Evolutionary conservation across 2,113 vertebrate genomes (phyloP), one percentile per base, ranked within the genome.

Genomic region (Otolemur garnettii): DNA sequence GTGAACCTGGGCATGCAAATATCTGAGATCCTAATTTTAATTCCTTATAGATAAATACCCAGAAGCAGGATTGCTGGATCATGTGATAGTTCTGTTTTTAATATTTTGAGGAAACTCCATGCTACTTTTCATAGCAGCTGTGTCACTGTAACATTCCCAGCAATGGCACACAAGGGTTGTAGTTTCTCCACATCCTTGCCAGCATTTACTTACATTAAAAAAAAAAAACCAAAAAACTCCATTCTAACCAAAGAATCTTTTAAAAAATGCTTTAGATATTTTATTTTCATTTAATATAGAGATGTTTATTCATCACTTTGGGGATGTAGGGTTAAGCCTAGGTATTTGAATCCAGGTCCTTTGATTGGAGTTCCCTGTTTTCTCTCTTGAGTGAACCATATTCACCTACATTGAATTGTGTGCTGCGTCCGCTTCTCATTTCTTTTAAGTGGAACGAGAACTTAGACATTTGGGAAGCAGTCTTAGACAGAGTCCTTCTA

Each of bases 401-500:
- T 1, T 55, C 42, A 28, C 28, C 35, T 60, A 7, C 4, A 4
- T 21, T 50, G 42, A 10, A n/a, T 57, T 13, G 0, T 55, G 5
- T 75, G 18, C 59, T 42, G 33, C 28, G 60, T 85, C 35, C 72
- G 55, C n/a, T 92, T 90, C 77, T 18, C n/a, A 1, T 64, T 71
- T 91, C 59, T 33, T 93, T 90, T 60, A 82, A 94, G 60, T 72
- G 21, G 72, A 85, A 78, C 72, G 33, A 81, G 78, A 71, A 74
- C 66, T 87, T 74, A 92, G 75, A 90, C 50, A 62, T 82, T 87
- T 86, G 50, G 62, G 38, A 50, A 68, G 74, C 53, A 72, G 55
- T 90, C 85, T 87, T 83, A 78, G 28, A 94, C 59, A 57, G 21
- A 84, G 55, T 89, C 82, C 66, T 95, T 90, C 77, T 90, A 90